Evolutionary conservation across 2,888 invertebrate genomes (phyloP).

Genomic region (Psococerastis gibbosa): DNA sequence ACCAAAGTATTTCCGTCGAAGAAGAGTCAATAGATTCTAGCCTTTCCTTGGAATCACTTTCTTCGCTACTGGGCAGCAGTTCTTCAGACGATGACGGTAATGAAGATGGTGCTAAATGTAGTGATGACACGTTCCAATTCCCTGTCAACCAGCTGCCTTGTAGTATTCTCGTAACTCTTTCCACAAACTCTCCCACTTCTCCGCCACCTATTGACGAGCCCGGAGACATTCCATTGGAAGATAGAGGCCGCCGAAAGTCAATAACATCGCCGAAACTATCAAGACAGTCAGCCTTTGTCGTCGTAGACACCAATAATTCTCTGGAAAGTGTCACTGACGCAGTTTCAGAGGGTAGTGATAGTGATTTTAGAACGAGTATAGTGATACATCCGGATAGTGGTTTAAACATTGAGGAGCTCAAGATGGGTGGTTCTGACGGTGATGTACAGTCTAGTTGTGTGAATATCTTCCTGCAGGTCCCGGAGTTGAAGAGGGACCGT

Average conservation of each 20-base stretch:
- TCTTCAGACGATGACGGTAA: constrained; percentile 16
- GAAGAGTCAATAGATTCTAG: constrained; percentile 6
- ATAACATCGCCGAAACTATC: constrained; percentile 35
- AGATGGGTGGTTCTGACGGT: constrained; percentile 14
- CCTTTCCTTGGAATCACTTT: constrained; percentile 9
- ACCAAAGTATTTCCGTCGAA: constrained; percentile 7
- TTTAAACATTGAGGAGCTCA: constrained; percentile 2
- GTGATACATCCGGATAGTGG: constrained; percentile 9
- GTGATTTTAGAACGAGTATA: constrained; percentile 3
- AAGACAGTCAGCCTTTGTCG: constrained; percentile 65
- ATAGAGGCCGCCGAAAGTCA: constrained; percentile 41
- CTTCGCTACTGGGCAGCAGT: constrained; percentile 19
- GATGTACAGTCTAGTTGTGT: constrained; percentile 15
- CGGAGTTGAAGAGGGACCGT: constrained; percentile 63
- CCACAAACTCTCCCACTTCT: constrained; percentile 28
- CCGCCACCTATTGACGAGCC: constrained; percentile 23
- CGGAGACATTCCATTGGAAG: constrained; percentile 29
- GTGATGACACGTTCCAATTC: constrained; percentile 15
- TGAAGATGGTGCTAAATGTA: constrained; percentile 14
- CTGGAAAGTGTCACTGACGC: constrained; percentile 40
- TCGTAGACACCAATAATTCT: constrained; percentile 31
- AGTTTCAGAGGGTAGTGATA: constrained; percentile 25
- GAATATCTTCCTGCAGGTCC: constrained; percentile 51
- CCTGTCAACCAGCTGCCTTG: constrained; percentile 32
- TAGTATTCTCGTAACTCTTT: constrained; percentile 40